Conservation (phyloP, 1,140 invertebrate genomes). For the Carcinoscorpius rotundicauda region DNA sequence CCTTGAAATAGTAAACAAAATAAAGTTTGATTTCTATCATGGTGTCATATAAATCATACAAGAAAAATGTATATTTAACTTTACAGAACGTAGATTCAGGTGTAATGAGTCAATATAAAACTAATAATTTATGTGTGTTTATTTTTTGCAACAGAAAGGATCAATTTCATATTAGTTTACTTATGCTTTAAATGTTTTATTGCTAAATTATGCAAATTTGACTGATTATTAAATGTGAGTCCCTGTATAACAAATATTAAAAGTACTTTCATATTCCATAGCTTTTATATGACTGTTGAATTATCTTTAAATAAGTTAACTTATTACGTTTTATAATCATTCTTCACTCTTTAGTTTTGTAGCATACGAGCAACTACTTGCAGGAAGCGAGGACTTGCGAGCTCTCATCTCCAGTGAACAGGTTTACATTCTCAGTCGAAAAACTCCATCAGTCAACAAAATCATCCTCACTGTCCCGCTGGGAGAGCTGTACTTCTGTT, state of each 20-base stretch:
- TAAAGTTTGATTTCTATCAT: too few species aligned
- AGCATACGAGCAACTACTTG: conserved; percentile 62
- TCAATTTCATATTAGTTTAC: too few species aligned
- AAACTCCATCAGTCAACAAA: conserved; percentile 35
- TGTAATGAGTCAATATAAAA: too few species aligned
- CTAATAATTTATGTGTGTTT: too few species aligned
- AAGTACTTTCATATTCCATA: background rate
- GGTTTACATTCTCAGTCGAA: conserved; percentile 57
- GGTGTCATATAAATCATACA: too few species aligned
- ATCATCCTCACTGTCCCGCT: conserved; percentile 47
- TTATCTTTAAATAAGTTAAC: background rate
- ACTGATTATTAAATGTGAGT: background rate
- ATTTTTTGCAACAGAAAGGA: too few species aligned
- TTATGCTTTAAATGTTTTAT: too few species aligned
- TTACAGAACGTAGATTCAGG: too few species aligned
- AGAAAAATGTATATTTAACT: too few species aligned
- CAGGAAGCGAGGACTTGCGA: conserved; percentile 52
- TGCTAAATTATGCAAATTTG: background rate
- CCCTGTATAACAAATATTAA: background rate
- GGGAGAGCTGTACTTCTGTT: conserved; percentile 23
- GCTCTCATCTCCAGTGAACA: conserved; percentile 62
- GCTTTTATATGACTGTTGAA: background rate
- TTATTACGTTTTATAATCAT: conserved; percentile 4
- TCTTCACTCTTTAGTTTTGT: conserved; percentile 45
- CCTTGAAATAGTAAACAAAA: too few species aligned